These are phyloP conservation scores for Heterodera carotae DNA, from an alignment of 1,140 invertebrate genomes.

Conservation along the genomic window DNA sequence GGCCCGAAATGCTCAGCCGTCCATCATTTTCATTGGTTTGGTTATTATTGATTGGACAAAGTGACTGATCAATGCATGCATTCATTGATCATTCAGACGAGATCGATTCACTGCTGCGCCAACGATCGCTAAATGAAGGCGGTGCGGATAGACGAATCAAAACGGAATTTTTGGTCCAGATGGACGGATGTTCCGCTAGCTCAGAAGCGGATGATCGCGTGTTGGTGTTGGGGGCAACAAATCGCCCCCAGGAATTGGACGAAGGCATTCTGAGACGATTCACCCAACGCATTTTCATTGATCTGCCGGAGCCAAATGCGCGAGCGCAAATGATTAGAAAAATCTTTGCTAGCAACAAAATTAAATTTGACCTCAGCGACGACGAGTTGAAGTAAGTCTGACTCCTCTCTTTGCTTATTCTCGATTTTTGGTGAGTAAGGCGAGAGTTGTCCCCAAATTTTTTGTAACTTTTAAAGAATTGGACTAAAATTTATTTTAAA, in stretches of 20 bases:
- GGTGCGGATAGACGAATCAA: slow-evolving; percentile 81
- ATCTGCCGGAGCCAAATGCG: slow-evolving; percentile 79
- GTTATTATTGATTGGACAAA: slow-evolving; percentile 76
- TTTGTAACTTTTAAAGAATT: rapidly evolving
- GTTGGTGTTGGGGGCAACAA: slow-evolving; percentile 73
- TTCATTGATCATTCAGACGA: slow-evolving; percentile 72
- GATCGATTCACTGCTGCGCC: slow-evolving; percentile 85
- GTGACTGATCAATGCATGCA: neutral
- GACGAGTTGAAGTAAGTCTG: slow-evolving; percentile 36
- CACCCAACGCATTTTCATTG: slow-evolving; percentile 84
- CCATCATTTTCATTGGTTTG: slow-evolving; percentile 72
- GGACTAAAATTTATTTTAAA: too few relatives aligned
- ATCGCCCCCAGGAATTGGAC: slow-evolving; percentile 89
- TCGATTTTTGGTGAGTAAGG: neutral
- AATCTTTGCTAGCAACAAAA: slow-evolving; percentile 74
- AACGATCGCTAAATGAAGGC: slow-evolving; percentile 84
- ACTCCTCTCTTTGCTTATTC: slow-evolving; percentile 4
- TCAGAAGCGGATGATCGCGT: neutral
- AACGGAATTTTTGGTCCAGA: slow-evolving; percentile 90
- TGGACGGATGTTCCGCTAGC: slow-evolving; percentile 70
- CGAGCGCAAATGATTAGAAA: slow-evolving; percentile 78
- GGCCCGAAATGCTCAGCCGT: slow-evolving; percentile 56
- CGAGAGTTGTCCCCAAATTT: neutral
- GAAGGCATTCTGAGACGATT: slow-evolving; percentile 81
- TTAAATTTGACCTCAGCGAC: slow-evolving; percentile 64